A percentile compares a stretch with the other conserved stretches of the same genome.
Evolutionary conservation across 37 sponge, comb jelly and placozoan genomes (phyloP).

Genomic region (Beroe ovata): DNA sequence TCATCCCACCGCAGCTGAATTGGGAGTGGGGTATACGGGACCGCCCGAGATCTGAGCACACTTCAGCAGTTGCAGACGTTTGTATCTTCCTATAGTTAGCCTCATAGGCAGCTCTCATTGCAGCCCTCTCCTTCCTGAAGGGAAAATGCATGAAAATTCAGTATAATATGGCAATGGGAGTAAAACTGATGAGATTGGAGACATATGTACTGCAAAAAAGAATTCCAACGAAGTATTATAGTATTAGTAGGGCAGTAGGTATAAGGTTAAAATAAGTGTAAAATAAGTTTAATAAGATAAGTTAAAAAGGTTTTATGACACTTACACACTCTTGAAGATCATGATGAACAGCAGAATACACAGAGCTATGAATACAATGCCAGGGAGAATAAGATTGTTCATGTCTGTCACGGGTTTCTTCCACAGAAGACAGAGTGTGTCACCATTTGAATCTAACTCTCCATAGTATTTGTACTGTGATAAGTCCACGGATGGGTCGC

Average conservation of each 20-base stretch:
- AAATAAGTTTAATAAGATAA: too few species aligned
- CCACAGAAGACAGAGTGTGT: neutral
- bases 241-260: too few species aligned
- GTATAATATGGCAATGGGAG: too few species aligned
- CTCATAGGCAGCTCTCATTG: neutral
- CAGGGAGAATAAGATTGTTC: conserved; percentile 7
- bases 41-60: neutral
- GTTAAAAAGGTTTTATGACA: too few species aligned
- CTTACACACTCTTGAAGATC: conserved; percentile 51
- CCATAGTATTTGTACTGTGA: neutral
- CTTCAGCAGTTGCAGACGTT: neutral
- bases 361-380: neutral
- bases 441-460: neutral
- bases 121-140: conserved; percentile 17
- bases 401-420: neutral
- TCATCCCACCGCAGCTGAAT: conserved; percentile 46
- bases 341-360: conserved; percentile 41
- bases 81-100: conserved; percentile 25
- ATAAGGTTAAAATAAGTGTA: too few species aligned
- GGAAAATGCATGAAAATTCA: too few species aligned
- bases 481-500: neutral
- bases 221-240: too few species aligned
- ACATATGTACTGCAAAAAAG: too few species aligned
- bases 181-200: too few species aligned
- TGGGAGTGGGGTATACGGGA: conserved; percentile 14